Base-by-base conservation (phyloP, 2,888 invertebrate genomes). In the Coelinius sp. region DNA sequence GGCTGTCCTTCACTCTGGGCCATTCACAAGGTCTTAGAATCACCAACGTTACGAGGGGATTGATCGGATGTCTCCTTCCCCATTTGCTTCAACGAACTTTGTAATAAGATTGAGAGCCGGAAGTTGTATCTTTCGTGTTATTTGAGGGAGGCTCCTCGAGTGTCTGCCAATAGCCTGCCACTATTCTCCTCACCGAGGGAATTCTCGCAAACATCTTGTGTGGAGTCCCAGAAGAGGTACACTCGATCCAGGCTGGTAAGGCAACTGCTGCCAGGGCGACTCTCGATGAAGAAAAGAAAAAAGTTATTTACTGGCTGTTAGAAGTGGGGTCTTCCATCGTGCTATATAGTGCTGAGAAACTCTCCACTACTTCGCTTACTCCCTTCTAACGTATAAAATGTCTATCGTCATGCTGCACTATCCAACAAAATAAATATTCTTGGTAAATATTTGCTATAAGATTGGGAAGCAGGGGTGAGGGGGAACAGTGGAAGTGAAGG, bases 381-480 rank as follows among this genome's bases (percentile, higher is more conserved):
- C 46, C 6, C 46, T 49, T 20, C 46, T 49, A 20, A 49, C 20
- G 46, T 49, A 49, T 49, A 49, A 20, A 49, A 49, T 14, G 46
- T 20, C 46, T 49, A 49, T 17, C 46, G 46, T 49, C 46, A 49
- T 49, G 46, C 46, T 49, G 46, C 46, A 8, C 46, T 49, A 49
- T 17, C 46, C 46, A 49, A 14, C 46, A 10, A n/a, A n/a, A n/a
- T n/a, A n/a, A n/a, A n/a, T n/a, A 8, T 63, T 74, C 74, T 70
- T 70, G 69, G 77, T 76, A 81, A 80, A 81, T 81, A 80, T 80
- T 80, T 80, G 76, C 78, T 75, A 62, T 74, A 76, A 78, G 76
- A 79, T 79, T 79, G 78, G 72, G 71, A 69, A 70, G 70, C 62
- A 17, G 44, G 17, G 46, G 46, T 20, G 46, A 4, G 14, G 20